A percentile compares a stretch with the other conserved stretches of the same genome.
These are phyloP conservation scores for Maniola hyperantus DNA, from an alignment of 2,888 invertebrate species.

Conservation along the genomic window DNA sequence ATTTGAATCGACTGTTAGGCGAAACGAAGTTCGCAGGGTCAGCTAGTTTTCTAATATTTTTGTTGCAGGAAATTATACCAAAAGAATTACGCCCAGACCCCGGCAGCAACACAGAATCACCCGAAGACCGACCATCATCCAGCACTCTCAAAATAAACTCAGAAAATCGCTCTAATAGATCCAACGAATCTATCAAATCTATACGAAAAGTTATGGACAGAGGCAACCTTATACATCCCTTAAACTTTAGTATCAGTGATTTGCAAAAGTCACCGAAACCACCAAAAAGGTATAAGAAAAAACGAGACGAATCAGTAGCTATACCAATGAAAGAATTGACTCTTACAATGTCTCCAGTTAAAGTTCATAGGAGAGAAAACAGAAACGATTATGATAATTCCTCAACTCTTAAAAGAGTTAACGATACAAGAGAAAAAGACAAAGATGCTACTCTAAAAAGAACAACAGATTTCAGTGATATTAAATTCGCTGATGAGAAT, in stretches of 20 bases:
- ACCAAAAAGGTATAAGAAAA: conserved; percentile 61
- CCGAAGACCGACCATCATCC: conserved; percentile 81
- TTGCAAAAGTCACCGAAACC: conserved; percentile 71
- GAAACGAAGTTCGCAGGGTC: too few species aligned
- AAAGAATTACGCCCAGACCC: conserved; percentile 78
- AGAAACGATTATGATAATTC: conserved; percentile 58
- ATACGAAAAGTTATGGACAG: conserved; percentile 65
- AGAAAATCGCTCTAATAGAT: conserved; percentile 58
- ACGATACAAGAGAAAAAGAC: conserved; percentile 85
- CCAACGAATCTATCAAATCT: conserved; percentile 68
- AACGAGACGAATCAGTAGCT: conserved; percentile 59
- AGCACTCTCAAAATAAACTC: conserved; percentile 62
- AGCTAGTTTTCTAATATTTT: too few species aligned
- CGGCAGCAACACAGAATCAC: conserved; percentile 86
- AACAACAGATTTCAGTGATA: conserved; percentile 83
- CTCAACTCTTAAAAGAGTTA: conserved; percentile 84
- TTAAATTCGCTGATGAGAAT: conserved; percentile 88
- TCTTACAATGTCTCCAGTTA: conserved; percentile 65
- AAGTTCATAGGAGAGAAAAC: conserved; percentile 64
- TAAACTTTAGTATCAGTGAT: conserved; percentile 78
- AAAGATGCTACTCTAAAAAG: conserved; percentile 83
- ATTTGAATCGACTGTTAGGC: too few species aligned
- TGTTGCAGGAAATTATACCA: conserved; percentile 76
- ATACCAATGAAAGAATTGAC: conserved; percentile 75
- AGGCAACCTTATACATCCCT: conserved; percentile 73